phyloP scores from a whole-genome alignment of 2,113 vertebrate genomes.

The Alouatta palliata region DNA sequence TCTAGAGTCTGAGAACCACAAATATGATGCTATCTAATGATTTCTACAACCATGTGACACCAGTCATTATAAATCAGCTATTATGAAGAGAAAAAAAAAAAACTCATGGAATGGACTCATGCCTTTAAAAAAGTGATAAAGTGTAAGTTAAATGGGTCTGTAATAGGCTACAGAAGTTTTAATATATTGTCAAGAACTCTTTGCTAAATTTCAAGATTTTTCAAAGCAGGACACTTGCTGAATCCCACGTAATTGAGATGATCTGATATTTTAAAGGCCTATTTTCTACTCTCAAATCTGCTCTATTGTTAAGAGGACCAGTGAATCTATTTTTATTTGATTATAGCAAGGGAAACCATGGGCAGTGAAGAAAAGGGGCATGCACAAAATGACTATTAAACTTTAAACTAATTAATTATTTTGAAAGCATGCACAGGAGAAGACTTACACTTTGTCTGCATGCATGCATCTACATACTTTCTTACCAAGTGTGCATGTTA shows the following conservation, averaged over 20 bases:
- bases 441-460: neutral
- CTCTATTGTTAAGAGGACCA: neutral
- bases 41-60: neutral
- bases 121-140: neutral
- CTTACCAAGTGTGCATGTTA: neutral
- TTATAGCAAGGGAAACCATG: neutral
- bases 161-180: neutral
- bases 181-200: neutral
- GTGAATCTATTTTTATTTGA: neutral
- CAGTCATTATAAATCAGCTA: neutral
- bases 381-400: conserved; percentile 1
- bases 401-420: neutral
- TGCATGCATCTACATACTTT: neutral
- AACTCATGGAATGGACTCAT: neutral
- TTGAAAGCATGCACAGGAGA: neutral
- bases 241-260: neutral
- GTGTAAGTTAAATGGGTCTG: neutral
- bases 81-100: neutral
- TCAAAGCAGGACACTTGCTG: neutral
- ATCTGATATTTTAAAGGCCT: neutral
- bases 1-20: neutral
- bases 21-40: neutral
- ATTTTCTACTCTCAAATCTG: neutral
- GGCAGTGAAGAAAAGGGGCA: neutral
- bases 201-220: conserved; percentile 9